These are phyloP conservation scores for Mus caroli DNA, from an alignment of 2,797 vertebrate genomes.

Conservation along the genomic window DNA sequence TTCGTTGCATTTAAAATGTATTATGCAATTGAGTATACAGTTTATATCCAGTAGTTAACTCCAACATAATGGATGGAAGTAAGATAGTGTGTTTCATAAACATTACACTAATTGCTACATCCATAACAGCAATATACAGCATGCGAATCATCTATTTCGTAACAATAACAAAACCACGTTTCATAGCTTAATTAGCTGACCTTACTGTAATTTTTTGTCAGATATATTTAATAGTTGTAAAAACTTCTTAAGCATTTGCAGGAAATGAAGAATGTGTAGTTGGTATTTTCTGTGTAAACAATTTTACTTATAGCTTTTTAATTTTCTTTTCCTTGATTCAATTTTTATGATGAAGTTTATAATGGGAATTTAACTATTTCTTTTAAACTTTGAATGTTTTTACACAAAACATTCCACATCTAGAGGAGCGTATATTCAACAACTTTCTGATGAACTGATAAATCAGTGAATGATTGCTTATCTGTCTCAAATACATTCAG, in stretches of 20 bases:
- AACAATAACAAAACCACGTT: too few relatives aligned
- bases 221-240: background rate
- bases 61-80: background rate
- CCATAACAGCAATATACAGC: too few relatives aligned
- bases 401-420: background rate
- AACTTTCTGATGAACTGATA: background rate
- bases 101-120: too few relatives aligned
- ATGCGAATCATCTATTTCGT: too few relatives aligned
- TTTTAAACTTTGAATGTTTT: background rate
- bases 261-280: background rate
- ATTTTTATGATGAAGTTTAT: background rate
- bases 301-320: constrained; percentile 35
- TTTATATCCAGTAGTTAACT: background rate
- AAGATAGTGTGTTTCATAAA: background rate
- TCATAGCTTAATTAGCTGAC: too few relatives aligned
- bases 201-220: too few relatives aligned
- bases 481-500: background rate
- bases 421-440: background rate
- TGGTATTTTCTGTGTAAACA: background rate
- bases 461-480: background rate
- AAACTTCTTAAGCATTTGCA: background rate
- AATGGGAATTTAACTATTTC: background rate
- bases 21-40: background rate
- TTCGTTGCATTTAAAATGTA: background rate
- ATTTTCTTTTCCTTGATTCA: background rate